Evolutionary conservation across 2,113 vertebrate species (phyloP).

Genomic region (Tragelaphus scriptus): DNA sequence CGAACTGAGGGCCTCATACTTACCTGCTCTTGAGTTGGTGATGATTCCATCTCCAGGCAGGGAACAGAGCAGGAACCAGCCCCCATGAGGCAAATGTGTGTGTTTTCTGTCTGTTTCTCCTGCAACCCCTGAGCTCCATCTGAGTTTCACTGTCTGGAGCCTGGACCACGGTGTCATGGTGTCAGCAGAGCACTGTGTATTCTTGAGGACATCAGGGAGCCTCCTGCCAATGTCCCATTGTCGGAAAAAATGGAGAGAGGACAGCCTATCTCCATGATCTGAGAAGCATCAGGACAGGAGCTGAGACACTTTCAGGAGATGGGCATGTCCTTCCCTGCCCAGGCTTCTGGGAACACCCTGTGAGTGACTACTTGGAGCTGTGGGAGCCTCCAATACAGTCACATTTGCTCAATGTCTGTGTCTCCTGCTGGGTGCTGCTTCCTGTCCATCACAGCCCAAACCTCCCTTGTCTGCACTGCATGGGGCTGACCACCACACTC

Average conservation of each 20-base stretch:
- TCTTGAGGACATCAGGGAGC: neutral
- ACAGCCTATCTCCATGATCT: neutral
- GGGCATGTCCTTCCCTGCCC: neutral
- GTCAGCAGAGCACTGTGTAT: neutral
- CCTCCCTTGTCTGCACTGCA: neutral
- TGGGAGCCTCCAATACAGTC: rapidly evolving
- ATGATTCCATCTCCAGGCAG: too few relatives aligned
- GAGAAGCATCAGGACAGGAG: neutral
- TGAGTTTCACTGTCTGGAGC: neutral
- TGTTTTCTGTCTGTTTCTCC: neutral
- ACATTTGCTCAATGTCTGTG: neutral
- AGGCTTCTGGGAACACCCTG: neutral
- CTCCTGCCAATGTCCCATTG: rapidly evolving
- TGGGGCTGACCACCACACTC: neutral
- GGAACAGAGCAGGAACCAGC: too few relatives aligned
- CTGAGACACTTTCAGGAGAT: neutral
- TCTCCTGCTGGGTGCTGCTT: neutral
- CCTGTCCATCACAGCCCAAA: neutral
- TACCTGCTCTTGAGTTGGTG: too few relatives aligned
- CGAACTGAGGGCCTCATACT: too few relatives aligned
- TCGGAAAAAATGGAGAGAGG: neutral
- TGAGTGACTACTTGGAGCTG: rapidly evolving
- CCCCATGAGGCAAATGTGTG: too few relatives aligned
- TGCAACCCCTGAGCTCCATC: neutral
- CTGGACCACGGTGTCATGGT: neutral